These are phyloP conservation scores for Cactoblastis cactorum DNA, from an alignment of 2,888 invertebrate species.

Conservation along the genomic window DNA sequence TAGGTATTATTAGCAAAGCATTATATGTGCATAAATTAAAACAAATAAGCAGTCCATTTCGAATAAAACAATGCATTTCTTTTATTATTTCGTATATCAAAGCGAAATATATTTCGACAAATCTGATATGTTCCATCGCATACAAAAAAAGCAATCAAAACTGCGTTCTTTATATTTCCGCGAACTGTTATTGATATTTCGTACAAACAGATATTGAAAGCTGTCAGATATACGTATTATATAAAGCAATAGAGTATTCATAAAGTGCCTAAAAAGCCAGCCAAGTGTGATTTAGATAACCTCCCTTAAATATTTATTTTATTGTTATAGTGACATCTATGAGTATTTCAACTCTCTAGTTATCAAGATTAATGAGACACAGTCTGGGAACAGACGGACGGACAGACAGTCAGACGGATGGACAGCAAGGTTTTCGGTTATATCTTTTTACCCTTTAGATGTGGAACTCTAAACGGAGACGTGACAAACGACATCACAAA, in stretches of 20 bases:
- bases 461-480: too few relatives aligned
- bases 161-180: not conserved
- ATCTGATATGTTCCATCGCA: not conserved
- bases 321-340: too few relatives aligned
- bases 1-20: too few relatives aligned
- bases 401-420: too few relatives aligned
- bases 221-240: too few relatives aligned
- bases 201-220: not conserved
- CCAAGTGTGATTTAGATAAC: too few relatives aligned
- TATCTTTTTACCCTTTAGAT: too few relatives aligned
- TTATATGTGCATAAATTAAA: not conserved
- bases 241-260: not conserved
- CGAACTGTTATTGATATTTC: not conserved
- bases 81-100: not conserved
- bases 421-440: too few relatives aligned
- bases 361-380: too few relatives aligned
- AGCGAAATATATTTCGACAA: not conserved
- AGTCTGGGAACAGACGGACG: too few relatives aligned
- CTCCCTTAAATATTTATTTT: too few relatives aligned
- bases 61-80: not conserved
- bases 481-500: slow-evolving; percentile 29
- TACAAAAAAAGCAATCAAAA: not conserved
- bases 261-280: not conserved
- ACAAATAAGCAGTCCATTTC: not conserved
- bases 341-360: too few relatives aligned